These are phyloP conservation scores for Lasioglossum baleicum DNA, from an alignment of 1,140 invertebrate genomes.

Conservation along the genomic window DNA sequence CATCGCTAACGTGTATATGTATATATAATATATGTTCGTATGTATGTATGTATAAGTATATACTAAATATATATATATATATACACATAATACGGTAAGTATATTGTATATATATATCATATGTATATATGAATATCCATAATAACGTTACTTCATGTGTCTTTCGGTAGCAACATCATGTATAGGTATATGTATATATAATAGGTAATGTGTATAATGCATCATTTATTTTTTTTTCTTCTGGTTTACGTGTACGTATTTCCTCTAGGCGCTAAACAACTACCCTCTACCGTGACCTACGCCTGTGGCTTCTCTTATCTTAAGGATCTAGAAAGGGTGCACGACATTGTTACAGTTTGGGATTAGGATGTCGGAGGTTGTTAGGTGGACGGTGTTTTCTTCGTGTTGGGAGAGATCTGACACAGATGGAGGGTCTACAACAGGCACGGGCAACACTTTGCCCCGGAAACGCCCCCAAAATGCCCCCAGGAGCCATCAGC, in stretches of 20 bases:
- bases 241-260: slow-evolving; percentile 38
- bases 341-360: slow-evolving; percentile 26
- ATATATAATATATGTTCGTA: slow-evolving; percentile 47
- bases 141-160: slow-evolving; percentile 45
- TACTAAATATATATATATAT: slow-evolving; percentile 50
- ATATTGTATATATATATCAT: slow-evolving; percentile 31
- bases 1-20: slow-evolving; percentile 62
- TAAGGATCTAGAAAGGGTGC: slow-evolving; percentile 40
- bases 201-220: slow-evolving; percentile 55
- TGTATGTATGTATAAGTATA: slow-evolving; percentile 51
- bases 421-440: background rate
- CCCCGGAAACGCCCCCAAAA: too few relatives aligned
- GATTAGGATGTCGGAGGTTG: slow-evolving; percentile 20
- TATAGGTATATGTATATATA: slow-evolving; percentile 46
- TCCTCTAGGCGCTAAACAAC: slow-evolving; percentile 41
- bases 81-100: slow-evolving; percentile 25
- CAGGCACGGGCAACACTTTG: too few relatives aligned
- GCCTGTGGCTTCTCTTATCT: slow-evolving; percentile 35
- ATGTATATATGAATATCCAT: slow-evolving; percentile 46
- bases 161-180: slow-evolving; percentile 44
- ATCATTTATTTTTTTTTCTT: slow-evolving; percentile 30
- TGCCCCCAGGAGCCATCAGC: too few relatives aligned
- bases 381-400: slow-evolving; percentile 31
- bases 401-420: background rate
- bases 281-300: slow-evolving; percentile 41